Conservation (phyloP, 2,113 vertebrate species). For the Cinclus mexicanus region DNA sequence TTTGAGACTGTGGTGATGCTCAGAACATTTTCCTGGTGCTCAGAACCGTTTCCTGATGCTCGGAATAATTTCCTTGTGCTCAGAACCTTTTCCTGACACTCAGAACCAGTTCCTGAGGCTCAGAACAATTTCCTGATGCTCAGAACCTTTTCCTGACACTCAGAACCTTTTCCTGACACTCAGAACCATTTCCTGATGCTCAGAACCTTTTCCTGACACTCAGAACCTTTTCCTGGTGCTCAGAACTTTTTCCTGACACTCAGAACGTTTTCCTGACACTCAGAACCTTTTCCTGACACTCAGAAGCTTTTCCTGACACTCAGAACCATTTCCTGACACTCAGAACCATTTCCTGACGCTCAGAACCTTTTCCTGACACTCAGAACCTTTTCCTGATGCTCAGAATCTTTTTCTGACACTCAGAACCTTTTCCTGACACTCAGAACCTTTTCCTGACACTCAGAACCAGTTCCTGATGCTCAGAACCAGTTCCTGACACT, state of each 20-base stretch:
- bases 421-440: neutral
- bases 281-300: accelerated
- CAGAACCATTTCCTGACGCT: neutral
- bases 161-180: accelerated
- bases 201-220: accelerated
- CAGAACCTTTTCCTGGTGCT: accelerated
- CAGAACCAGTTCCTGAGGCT: accelerated
- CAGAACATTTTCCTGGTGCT: accelerated
- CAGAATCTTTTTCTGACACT: accelerated
- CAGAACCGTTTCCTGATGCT: accelerated
- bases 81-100: accelerated
- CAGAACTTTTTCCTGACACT: accelerated
- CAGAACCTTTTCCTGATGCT: accelerated
- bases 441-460: accelerated
- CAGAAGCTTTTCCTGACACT: accelerated
- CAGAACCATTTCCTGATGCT: accelerated
- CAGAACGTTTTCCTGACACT: accelerated
- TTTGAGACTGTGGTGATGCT: neutral
- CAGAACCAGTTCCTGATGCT: accelerated
- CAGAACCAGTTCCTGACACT: accelerated
- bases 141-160: neutral
- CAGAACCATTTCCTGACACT: accelerated
- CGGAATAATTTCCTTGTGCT: accelerated
- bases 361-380: accelerated
- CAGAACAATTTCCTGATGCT: accelerated